These are phyloP conservation scores for Dermochelys coriacea DNA, from an alignment of 2,797 vertebrate species.

Conservation along the genomic window DNA sequence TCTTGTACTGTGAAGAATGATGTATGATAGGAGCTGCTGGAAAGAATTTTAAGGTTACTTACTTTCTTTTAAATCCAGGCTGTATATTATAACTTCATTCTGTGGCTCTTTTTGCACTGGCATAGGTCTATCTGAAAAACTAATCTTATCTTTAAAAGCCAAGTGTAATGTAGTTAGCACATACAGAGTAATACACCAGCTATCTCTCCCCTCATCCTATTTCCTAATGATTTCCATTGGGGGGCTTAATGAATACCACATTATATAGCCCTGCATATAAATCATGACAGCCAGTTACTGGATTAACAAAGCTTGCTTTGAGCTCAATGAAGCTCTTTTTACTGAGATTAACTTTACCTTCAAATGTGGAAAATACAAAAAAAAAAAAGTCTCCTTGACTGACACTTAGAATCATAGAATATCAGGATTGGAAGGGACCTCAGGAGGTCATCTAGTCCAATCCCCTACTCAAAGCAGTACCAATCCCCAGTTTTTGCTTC, in stretches of 20 bases:
- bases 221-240: background rate
- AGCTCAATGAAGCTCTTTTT: background rate
- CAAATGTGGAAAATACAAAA: background rate
- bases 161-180: background rate
- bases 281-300: background rate
- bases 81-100: background rate
- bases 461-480: no score
- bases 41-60: constrained; percentile 13
- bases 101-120: background rate
- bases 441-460: no score
- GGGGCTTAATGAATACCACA: constrained; percentile 28
- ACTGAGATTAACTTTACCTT: background rate
- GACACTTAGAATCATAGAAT: background rate
- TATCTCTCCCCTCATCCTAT: background rate
- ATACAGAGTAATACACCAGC: background rate
- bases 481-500: no score
- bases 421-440: no score
- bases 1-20: constrained; percentile 17
- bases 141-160: background rate
- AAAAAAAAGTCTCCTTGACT: background rate
- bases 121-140: background rate
- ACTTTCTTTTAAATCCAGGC: constrained; percentile 7
- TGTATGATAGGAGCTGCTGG: background rate
- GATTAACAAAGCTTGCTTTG: background rate
- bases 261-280: background rate